A percentile compares a stretch with the other conserved stretches of the same genome.
phyloP scores from a whole-genome alignment of 2,113 vertebrate genomes.

The Rhabdomys dilectus region DNA sequence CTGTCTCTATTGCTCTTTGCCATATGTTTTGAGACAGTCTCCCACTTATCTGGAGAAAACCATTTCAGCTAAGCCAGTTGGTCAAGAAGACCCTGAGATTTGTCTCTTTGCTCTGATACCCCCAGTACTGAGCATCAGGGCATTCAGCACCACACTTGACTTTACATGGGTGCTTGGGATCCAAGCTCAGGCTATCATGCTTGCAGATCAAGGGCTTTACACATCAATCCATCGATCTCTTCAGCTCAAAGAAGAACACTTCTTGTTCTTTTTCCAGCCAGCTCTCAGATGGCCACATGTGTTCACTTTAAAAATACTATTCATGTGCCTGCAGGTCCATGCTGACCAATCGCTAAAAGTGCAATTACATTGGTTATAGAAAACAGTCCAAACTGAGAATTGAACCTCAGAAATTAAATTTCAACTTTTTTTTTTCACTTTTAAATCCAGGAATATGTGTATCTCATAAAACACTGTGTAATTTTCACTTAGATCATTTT shows the following conservation, averaged over 20 bases:
- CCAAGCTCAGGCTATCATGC: background rate
- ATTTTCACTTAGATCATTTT: slow-evolving; percentile 64
- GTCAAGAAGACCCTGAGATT: too few relatives aligned
- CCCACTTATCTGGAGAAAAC: background rate
- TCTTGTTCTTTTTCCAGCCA: background rate
- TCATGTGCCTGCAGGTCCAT: background rate
- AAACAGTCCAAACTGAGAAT: background rate
- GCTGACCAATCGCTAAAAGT: background rate
- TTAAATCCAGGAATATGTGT: slow-evolving; percentile 12
- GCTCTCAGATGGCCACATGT: background rate
- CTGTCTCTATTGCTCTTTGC: background rate
- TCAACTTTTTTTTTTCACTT: background rate
- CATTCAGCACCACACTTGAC: background rate
- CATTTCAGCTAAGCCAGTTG: background rate
- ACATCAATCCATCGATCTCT: too few relatives aligned
- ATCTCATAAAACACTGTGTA: slow-evolving; percentile 43
- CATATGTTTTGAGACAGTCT: background rate
- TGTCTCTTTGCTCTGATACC: background rate
- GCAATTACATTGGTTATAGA: background rate
- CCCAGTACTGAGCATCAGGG: too few relatives aligned
- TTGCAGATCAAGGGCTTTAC: background rate
- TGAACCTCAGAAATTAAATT: slow-evolving; percentile 24
- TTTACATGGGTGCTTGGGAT: background rate
- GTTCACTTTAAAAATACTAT: background rate
- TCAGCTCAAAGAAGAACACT: background rate